A percentile compares a stretch with the other conserved stretches of the same genome.
Evolutionary conservation across 2,888 invertebrate genomes (phyloP).

Genomic region (Maniola hyperantus): DNA sequence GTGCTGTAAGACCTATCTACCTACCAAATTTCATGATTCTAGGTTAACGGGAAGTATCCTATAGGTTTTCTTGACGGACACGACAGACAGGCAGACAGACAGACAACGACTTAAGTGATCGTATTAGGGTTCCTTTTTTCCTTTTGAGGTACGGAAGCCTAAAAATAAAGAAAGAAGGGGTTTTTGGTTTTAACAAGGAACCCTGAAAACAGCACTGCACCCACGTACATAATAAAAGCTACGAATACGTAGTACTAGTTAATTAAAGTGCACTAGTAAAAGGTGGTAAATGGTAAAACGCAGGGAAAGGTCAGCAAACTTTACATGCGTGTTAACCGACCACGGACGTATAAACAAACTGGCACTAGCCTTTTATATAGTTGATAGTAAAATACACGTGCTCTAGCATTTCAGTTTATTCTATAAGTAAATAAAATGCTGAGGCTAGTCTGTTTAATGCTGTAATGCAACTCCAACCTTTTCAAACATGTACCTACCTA

Average conservation of each 20-base stretch:
- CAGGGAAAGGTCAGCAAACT: constrained; percentile 48
- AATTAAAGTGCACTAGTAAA: constrained; percentile 15
- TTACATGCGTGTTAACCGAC: constrained; percentile 45
- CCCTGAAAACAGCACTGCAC: background rate
- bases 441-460: background rate
- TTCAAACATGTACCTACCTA: too few species aligned
- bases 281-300: constrained; percentile 11
- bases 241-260: background rate
- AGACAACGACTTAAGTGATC: too few species aligned
- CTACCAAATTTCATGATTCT: too few species aligned
- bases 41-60: too few species aligned
- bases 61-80: too few species aligned
- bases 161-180: too few species aligned
- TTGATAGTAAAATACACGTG: constrained; percentile 22
- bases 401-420: background rate
- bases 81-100: too few species aligned
- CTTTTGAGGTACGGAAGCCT: too few species aligned
- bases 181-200: too few species aligned
- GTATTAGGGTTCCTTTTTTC: too few species aligned
- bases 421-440: constrained; percentile 13
- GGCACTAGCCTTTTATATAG: constrained; percentile 28
- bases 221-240: background rate
- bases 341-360: constrained; percentile 47
- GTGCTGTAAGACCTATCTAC: too few species aligned
- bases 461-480: background rate